Conservation (phyloP, 2,113 vertebrate genomes). For the Gallinago jamesoni region DNA sequence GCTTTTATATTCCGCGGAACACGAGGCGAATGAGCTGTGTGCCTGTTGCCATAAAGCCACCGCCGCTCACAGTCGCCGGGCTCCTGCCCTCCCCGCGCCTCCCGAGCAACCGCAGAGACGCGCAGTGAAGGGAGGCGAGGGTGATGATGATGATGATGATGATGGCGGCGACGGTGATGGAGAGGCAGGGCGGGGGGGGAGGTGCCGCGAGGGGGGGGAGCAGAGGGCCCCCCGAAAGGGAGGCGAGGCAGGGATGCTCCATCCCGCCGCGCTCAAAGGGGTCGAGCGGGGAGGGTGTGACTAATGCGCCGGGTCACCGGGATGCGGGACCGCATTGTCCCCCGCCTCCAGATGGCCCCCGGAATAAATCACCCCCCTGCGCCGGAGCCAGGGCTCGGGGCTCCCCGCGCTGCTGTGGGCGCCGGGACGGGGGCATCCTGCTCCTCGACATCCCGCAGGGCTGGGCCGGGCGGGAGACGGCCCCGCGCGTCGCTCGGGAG, state of each 20-base stretch:
- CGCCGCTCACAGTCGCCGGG: slow-evolving; percentile 54
- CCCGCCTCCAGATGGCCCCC: slow-evolving; percentile 79
- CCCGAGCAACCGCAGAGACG: neutral
- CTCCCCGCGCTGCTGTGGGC: accelerated
- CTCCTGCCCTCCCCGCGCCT: slow-evolving; percentile 39
- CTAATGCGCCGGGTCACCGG: slow-evolving; percentile 83
- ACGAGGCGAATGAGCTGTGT: slow-evolving; percentile 69
- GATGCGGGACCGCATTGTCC: slow-evolving; percentile 80
- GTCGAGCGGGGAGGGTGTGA: slow-evolving; percentile 85
- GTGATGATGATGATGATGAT: neutral
- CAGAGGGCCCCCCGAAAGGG: neutral
- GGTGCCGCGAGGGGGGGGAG: neutral
- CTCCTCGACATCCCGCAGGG: neutral
- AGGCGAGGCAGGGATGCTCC: slow-evolving; percentile 53
- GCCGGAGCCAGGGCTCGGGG: neutral
- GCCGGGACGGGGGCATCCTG: neutral
- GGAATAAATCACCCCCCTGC: slow-evolving; percentile 78
- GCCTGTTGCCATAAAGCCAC: slow-evolving; percentile 76
- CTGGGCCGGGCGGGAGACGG: neutral
- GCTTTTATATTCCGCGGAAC: slow-evolving; percentile 75
- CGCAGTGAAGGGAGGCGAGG: neutral
- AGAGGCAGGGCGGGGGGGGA: neutral
- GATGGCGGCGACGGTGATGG: neutral
- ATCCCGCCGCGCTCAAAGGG: slow-evolving; percentile 75
- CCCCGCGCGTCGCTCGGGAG: accelerated